Evolutionary conservation across 2,888 invertebrate genomes (phyloP).

Genomic region (Herminia tarsipennalis): DNA sequence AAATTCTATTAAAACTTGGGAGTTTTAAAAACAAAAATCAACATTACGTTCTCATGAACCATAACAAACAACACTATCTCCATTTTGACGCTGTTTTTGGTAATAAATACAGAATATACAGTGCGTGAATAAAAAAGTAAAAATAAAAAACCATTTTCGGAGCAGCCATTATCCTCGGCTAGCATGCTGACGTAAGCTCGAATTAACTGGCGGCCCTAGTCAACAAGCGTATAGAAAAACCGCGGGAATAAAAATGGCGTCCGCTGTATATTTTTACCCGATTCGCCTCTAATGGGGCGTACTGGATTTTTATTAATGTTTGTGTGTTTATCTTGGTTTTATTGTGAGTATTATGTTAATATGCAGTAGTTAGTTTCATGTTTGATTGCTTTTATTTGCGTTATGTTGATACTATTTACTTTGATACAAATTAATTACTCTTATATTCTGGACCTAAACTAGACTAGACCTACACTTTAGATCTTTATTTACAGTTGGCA

Average conservation of each 20-base stretch:
- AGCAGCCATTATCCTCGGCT: constrained; percentile 50
- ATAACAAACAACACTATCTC: constrained; percentile 10
- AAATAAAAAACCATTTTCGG: constrained; percentile 44
- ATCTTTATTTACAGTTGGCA: no score
- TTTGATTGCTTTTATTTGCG: no score
- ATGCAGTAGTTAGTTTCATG: no score
- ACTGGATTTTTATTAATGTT: constrained; percentile 37
- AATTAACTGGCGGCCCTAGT: constrained; percentile 54
- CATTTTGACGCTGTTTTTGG: constrained; percentile 13
- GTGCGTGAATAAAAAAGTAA: constrained; percentile 39
- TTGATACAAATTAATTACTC: no score
- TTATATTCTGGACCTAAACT: no score
- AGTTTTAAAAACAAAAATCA: background rate
- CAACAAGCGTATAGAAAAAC: constrained; percentile 47
- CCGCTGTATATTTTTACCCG: constrained; percentile 40
- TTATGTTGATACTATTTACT: no score
- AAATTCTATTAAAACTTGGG: no score
- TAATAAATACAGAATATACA: constrained; percentile 32
- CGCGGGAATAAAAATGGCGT: constrained; percentile 48
- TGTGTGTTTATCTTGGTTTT: constrained; percentile 3
- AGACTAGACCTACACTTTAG: no score
- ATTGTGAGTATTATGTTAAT: constrained; percentile 11
- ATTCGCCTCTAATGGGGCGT: constrained; percentile 34
- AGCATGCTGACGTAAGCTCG: constrained; percentile 56
- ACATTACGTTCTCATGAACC: background rate